phyloP scores from a whole-genome alignment of 2,113 vertebrate species.

The Myocastor coypus region DNA sequence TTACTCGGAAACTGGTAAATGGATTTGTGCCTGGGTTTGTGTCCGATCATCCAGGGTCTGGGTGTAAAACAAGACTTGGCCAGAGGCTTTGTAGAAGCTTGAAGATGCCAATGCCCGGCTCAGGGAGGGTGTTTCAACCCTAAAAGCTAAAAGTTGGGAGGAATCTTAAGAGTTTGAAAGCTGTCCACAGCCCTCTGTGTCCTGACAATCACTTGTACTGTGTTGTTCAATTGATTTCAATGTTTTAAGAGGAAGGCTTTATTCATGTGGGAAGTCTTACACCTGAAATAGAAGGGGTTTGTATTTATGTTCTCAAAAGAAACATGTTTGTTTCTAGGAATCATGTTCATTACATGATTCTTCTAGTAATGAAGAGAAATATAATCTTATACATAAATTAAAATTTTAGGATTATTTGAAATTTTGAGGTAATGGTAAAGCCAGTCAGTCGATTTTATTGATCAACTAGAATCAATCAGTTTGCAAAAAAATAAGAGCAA shows the following conservation, averaged over 20 bases:
- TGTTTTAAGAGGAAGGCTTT: slow-evolving; percentile 33
- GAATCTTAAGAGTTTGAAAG: background rate
- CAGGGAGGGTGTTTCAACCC: background rate
- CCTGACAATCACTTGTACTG: background rate
- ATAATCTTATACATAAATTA: background rate
- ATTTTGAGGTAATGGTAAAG: slow-evolving; percentile 32
- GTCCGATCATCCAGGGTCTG: background rate
- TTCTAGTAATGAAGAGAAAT: background rate
- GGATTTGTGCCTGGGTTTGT: background rate
- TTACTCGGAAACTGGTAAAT: background rate
- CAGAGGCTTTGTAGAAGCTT: background rate
- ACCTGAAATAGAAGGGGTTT: background rate
- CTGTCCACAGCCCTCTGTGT: background rate
- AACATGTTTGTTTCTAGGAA: slow-evolving; percentile 26
- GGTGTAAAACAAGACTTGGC: background rate
- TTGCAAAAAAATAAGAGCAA: slow-evolving; percentile 34
- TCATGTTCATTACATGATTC: background rate
- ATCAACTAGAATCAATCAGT: background rate
- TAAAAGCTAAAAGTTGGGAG: background rate
- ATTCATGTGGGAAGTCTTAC: background rate
- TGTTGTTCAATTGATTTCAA: background rate
- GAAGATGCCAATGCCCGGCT: background rate
- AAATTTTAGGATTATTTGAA: slow-evolving; percentile 63
- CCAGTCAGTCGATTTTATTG: background rate
- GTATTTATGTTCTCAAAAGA: slow-evolving; percentile 41